Evolutionary conservation across 1,140 invertebrate genomes (phyloP), one percentile per base, ranked within the genome.

Genomic region (Apis cerana): DNA sequence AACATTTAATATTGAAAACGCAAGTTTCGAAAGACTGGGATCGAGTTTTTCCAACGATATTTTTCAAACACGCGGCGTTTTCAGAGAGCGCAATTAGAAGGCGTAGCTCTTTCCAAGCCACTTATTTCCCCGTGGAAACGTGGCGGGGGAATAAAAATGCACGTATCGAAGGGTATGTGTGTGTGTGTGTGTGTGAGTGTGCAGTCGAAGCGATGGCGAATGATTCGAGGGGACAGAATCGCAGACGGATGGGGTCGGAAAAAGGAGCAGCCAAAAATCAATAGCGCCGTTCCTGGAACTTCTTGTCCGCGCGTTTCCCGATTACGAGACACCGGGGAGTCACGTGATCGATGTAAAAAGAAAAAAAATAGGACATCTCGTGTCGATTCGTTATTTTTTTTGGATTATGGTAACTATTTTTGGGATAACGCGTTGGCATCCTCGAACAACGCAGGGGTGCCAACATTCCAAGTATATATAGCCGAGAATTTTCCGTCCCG

Each of bases 231-330:
- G 86, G 87, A 88, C 84, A 80, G 83, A 80, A 81, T 70, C 85
- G 77, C 77, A 76, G 85, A 70, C 59, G 88, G 71, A 82, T 82
- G 59, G 87, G 88, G 87, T 75, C 86, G 84, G 84, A 78, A 77
- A 86, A 88, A 88, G 80, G 83, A 83, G 85, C 84, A 86, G 84
- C 76, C 70, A 68, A 86, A 88, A 86, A 89, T 88, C 86, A 88
- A 88, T 88, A 88, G 69, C 61, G 56, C 85, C 52, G 74, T 83
- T 83, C 82, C 85, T 78, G 85, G 23, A 80, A 87, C 75, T 67
- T 76, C 75, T 67, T 76, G 58, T 54, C 48, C 64, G 21, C 56
- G 54, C 65, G 80, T 58, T 82, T 65, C 23, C 17, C 54, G 13
- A 78, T 58, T 19, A 27, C 54, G 64, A 59, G 33, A 56, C 78